Percentiles rank a stretch among this genome's conserved stretches.
Evolutionary conservation across 2,888 invertebrate species (phyloP).

Genomic region (Pristionchus mayeri): DNA sequence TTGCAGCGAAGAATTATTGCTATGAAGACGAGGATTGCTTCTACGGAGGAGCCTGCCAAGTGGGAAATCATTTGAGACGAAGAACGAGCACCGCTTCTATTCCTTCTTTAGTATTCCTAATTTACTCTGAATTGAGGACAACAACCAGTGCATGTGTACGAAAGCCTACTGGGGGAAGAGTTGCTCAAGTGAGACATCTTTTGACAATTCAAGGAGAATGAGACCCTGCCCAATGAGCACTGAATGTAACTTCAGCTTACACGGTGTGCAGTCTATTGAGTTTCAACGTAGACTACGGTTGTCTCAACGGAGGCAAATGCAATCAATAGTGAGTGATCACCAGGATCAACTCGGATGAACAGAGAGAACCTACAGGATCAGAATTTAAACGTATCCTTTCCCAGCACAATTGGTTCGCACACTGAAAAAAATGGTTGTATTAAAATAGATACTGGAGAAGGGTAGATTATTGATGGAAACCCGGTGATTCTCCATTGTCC

Average conservation of each 20-base stretch:
- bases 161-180: not conserved
- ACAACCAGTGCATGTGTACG: not conserved
- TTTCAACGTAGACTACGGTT: not conserved
- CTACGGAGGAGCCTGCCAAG: not conserved
- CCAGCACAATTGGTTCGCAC: too few species aligned
- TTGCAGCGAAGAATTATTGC: not conserved
- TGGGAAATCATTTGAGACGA: not conserved
- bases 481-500: too few species aligned
- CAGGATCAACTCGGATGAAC: too few species aligned
- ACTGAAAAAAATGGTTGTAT: too few species aligned
- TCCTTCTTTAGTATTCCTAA: not conserved
- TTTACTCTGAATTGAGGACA: not conserved
- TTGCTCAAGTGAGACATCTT: not conserved
- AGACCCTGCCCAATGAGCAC: too few species aligned
- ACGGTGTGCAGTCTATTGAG: not conserved
- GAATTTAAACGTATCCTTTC: too few species aligned
- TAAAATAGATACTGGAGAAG: too few species aligned
- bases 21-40: not conserved
- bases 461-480: too few species aligned
- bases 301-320: not conserved
- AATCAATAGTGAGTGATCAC: conserved; percentile 20
- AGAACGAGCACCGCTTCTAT: too few species aligned
- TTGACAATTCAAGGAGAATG: too few species aligned
- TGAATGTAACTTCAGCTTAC: not conserved
- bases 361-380: too few species aligned